Percentiles rank a stretch among this genome's conserved stretches.
These are phyloP conservation scores for Psittacus erithacus DNA, from an alignment of 2,113 vertebrate genomes.

Conservation along the genomic window DNA sequence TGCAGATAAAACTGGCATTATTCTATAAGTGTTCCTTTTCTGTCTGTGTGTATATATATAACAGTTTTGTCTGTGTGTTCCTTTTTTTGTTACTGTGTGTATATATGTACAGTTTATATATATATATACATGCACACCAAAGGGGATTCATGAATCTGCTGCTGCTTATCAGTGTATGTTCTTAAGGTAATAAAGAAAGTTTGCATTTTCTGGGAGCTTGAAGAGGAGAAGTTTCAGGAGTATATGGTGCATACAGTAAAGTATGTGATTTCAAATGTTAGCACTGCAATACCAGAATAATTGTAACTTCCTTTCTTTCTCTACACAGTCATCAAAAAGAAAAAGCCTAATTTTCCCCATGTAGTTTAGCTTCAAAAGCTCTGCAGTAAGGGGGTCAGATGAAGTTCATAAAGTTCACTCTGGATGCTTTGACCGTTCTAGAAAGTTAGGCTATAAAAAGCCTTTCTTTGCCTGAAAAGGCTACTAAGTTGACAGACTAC, in stretches of 20 bases:
- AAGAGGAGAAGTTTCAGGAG: not conserved
- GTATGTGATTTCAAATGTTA: not conserved
- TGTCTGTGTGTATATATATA: no score
- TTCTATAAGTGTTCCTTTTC: not conserved
- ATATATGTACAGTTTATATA: not conserved
- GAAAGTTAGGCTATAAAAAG: not conserved
- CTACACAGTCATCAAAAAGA: not conserved
- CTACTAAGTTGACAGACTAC: not conserved
- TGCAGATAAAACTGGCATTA: not conserved
- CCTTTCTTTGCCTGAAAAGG: not conserved
- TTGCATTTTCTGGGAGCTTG: not conserved
- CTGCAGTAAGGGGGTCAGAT: not conserved
- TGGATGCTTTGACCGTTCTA: not conserved
- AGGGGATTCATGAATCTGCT: not conserved
- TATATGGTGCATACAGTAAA: not conserved
- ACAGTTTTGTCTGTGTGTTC: not conserved
- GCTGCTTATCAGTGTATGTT: not conserved
- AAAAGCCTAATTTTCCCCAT: not conserved
- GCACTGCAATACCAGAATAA: not conserved
- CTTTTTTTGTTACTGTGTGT: not conserved
- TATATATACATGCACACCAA: not conserved
- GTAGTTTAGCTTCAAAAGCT: not conserved
- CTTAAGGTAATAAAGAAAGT: not conserved
- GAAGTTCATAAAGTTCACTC: not conserved
- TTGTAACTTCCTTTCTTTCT: not conserved